Conservation (phyloP, 1,140 invertebrate species). For the Sipha flava region DNA sequence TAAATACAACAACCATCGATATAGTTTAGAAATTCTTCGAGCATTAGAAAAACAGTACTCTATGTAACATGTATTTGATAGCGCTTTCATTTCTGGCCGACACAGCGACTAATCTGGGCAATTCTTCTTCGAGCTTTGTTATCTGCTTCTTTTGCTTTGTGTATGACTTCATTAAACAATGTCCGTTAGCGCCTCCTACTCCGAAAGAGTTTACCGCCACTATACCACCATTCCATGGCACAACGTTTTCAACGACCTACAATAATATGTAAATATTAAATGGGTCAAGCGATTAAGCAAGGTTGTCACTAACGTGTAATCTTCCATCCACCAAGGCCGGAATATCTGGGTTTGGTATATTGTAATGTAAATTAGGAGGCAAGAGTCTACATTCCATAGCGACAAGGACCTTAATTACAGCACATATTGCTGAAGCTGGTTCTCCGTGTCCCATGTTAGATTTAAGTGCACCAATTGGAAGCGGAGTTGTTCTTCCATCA, state of each 20-base stretch:
- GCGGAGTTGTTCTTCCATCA: conserved; percentile 46
- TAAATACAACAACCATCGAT: too few species aligned
- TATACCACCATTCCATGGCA: conserved; percentile 50
- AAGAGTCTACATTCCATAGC: conserved; percentile 35
- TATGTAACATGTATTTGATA: conserved; percentile 28
- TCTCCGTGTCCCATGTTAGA: conserved; percentile 68
- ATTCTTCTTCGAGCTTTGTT: conserved; percentile 19
- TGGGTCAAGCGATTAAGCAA: neutral
- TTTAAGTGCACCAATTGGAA: conserved; percentile 62
- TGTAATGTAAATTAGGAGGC: conserved; percentile 51
- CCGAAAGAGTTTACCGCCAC: conserved; percentile 64
- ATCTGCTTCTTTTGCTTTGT: conserved; percentile 35
- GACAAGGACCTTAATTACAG: conserved; percentile 48
- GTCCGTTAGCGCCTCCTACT: conserved; percentile 59
- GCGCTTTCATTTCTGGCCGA: conserved; percentile 36
- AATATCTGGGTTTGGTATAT: conserved; percentile 56
- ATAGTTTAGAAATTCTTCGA: neutral
- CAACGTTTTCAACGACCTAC: conserved; percentile 50
- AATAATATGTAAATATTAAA: neutral
- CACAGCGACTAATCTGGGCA: conserved; percentile 37
- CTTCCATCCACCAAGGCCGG: conserved; percentile 52
- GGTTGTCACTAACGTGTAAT: conserved; percentile 44
- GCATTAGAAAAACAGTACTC: neutral
- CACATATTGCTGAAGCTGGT: conserved; percentile 53
- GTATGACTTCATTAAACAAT: conserved; percentile 50